Percentiles rank a stretch among this genome's conserved stretches.
Evolutionary conservation across 2,888 invertebrate genomes (phyloP).

Genomic region (Sclerodermus sp.): DNA sequence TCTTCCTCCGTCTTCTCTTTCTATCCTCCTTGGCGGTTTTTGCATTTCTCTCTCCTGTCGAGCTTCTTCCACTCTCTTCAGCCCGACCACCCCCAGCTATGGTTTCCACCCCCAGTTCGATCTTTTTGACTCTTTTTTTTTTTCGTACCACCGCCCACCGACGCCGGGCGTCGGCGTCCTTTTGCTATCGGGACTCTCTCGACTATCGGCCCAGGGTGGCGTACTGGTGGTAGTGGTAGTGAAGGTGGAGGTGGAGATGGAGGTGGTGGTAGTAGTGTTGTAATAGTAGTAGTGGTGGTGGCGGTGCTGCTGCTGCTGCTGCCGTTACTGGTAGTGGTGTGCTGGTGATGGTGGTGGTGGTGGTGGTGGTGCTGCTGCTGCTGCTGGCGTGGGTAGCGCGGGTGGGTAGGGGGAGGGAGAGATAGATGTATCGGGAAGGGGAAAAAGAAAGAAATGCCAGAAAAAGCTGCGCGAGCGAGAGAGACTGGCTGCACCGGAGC

Average conservation of each 20-base stretch:
- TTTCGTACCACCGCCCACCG: constrained; percentile 27
- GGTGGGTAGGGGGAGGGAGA: too few species aligned
- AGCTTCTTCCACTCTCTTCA: constrained; percentile 11
- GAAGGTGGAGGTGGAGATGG: too few species aligned
- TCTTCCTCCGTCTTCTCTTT: constrained; percentile 12
- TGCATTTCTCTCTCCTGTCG: neutral
- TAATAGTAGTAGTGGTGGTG: too few species aligned
- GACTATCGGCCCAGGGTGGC: constrained; percentile 36
- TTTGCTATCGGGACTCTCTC: constrained; percentile 48
- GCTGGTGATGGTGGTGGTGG: too few species aligned
- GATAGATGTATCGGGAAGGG: constrained; percentile 1
- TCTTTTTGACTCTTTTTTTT: constrained; percentile 11
- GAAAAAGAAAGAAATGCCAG: constrained; percentile 1
- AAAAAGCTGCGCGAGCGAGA: neutral
- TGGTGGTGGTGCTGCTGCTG: too few species aligned
- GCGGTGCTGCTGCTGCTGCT: too few species aligned
- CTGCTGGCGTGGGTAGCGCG: too few species aligned
- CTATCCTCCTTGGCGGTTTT: neutral
- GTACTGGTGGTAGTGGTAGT: neutral
- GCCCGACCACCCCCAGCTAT: neutral
- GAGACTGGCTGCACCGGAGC: constrained; percentile 19
- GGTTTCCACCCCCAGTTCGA: neutral
- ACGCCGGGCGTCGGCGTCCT: constrained; percentile 46
- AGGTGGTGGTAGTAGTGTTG: neutral
- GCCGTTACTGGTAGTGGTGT: too few species aligned